phyloP scores from a whole-genome alignment of 2,797 vertebrate genomes.

The Hydrocynus forskahlii region DNA sequence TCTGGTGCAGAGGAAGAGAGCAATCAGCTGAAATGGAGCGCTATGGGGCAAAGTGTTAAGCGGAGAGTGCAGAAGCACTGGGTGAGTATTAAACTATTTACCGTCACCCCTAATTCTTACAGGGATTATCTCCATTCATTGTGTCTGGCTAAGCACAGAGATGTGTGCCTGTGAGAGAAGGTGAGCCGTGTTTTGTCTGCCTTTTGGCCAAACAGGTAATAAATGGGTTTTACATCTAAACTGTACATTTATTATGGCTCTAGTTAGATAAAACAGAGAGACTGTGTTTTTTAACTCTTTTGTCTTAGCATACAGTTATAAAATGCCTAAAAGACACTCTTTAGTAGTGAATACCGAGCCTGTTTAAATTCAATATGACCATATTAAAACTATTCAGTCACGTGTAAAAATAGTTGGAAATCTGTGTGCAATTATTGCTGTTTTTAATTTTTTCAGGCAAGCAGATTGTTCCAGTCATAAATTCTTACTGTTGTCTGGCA shows the following conservation, averaged over 20 bases:
- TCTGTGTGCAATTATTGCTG: not conserved
- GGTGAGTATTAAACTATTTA: slow-evolving; percentile 46
- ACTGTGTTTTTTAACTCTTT: not conserved
- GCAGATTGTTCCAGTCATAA: not conserved
- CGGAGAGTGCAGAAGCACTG: not conserved
- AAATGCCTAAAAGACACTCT: not conserved
- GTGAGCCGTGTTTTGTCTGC: slow-evolving; percentile 11
- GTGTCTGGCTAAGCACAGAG: slow-evolving; percentile 15
- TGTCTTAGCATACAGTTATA: not conserved
- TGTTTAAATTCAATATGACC: not conserved
- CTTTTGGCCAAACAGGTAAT: not conserved
- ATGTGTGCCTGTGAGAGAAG: not conserved
- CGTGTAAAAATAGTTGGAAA: not conserved
- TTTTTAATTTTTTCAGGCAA: not conserved
- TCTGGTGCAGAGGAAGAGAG: slow-evolving; percentile 25
- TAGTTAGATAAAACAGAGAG: too few species aligned
- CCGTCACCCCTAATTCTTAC: slow-evolving; percentile 11
- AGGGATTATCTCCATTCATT: slow-evolving; percentile 31
- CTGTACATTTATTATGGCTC: not conserved
- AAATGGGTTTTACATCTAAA: not conserved
- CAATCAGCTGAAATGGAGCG: slow-evolving; percentile 10
- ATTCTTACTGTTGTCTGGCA: not conserved
- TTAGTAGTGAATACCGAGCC: not conserved
- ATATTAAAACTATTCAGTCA: not conserved
- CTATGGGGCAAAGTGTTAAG: not conserved